Percentiles rank a stretch among this genome's conserved stretches.
Conservation (phyloP, 1,140 invertebrate species). For the Sinella curviseta region DNA sequence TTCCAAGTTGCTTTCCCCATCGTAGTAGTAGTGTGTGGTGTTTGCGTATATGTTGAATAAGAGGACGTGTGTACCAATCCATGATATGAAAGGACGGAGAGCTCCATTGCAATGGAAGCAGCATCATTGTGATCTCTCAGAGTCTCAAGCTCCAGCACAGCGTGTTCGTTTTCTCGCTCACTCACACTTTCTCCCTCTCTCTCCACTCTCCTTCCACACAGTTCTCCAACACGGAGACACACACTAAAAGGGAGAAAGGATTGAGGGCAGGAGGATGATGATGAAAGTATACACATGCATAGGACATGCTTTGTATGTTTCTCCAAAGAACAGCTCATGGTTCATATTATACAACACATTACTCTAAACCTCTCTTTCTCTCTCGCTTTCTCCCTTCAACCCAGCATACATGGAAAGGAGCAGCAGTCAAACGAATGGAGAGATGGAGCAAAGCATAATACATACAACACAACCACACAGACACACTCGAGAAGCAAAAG, state of each 20-base stretch:
- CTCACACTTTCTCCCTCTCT: not conserved
- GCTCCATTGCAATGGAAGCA: not conserved
- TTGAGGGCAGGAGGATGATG: slow-evolving; percentile 7
- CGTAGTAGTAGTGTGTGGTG: not conserved
- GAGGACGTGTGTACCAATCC: not conserved
- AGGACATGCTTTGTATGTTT: not conserved
- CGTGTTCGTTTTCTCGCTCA: not conserved
- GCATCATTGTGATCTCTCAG: not conserved
- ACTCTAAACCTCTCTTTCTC: not conserved
- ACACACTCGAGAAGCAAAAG: not conserved
- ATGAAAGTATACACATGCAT: not conserved
- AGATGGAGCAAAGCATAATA: not conserved
- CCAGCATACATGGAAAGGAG: not conserved
- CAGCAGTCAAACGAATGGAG: no score
- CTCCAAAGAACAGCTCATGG: no score
- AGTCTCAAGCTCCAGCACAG: not conserved
- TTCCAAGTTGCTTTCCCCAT: not conserved
- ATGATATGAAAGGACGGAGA: not conserved
- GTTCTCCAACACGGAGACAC: not conserved
- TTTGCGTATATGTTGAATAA: not conserved
- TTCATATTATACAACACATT: not conserved
- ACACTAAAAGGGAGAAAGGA: not conserved
- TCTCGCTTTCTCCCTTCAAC: not conserved
- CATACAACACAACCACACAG: not conserved
- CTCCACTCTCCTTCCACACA: no score